Conservation (phyloP, 1,140 invertebrate genomes). For the Conus ventricosus region DNA sequence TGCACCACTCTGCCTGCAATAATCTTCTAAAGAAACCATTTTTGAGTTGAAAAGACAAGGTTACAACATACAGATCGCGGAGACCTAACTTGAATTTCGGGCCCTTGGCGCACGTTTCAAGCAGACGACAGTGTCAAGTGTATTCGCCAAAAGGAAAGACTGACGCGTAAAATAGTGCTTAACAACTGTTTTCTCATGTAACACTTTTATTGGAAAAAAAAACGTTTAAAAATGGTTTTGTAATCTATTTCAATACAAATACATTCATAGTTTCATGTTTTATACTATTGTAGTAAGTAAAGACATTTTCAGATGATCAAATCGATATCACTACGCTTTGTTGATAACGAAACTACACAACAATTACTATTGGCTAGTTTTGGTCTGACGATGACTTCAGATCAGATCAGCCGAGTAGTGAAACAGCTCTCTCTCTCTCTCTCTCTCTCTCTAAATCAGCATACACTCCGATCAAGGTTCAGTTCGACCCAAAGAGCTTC, state of each 20-base stretch:
- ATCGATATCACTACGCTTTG: not conserved
- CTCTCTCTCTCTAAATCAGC: too few relatives aligned
- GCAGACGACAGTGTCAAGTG: not conserved
- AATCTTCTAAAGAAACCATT: not conserved
- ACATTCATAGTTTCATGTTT: not conserved
- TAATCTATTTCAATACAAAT: too few relatives aligned
- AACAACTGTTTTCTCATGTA: not conserved
- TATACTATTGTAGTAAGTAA: not conserved
- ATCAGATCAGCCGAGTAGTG: not conserved
- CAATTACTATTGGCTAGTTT: not conserved
- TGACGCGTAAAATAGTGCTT: not conserved
- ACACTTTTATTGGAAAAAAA: not conserved
- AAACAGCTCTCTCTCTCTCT: not conserved
- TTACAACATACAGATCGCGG: not conserved
- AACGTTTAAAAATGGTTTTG: not conserved
- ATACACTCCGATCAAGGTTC: too few relatives aligned
- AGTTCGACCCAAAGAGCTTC: too few relatives aligned
- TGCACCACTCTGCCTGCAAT: not conserved
- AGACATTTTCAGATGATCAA: not conserved
- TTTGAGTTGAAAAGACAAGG: not conserved
- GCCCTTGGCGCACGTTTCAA: not conserved
- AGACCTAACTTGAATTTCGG: conserved; percentile 28
- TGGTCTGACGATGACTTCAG: not conserved
- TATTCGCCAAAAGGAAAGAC: not conserved
- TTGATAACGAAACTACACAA: not conserved